Conservation (phyloP, 2,888 invertebrate species). For the Limenitis camilla region DNA sequence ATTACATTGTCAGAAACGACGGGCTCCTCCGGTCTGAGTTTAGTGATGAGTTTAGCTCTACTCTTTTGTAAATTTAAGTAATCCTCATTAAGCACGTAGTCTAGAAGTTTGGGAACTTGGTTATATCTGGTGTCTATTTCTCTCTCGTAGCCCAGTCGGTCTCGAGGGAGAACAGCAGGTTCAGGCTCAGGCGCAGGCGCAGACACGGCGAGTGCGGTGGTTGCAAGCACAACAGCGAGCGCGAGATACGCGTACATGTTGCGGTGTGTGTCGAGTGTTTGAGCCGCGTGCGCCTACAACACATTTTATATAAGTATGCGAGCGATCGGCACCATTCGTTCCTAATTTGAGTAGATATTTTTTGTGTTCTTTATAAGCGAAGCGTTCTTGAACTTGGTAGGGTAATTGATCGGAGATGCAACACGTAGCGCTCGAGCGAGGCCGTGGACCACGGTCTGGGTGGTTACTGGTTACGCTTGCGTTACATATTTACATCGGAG, state of each 20-base stretch:
- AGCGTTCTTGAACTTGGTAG: slow-evolving; percentile 63
- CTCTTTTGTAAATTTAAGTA: slow-evolving; percentile 52
- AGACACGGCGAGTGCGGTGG: slow-evolving; percentile 44
- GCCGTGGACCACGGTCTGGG: slow-evolving; percentile 19
- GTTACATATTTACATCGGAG: slow-evolving; percentile 4
- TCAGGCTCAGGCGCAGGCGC: slow-evolving; percentile 9
- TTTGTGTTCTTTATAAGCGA: slow-evolving; percentile 40
- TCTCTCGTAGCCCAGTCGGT: slow-evolving; percentile 59
- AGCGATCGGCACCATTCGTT: slow-evolving; percentile 65
- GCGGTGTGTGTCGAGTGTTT: slow-evolving; percentile 61
- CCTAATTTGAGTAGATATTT: slow-evolving; percentile 63
- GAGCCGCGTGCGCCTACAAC: slow-evolving; percentile 64
- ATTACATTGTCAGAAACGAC: slow-evolving; percentile 60
- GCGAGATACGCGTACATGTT: slow-evolving; percentile 68
- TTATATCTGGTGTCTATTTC: slow-evolving; percentile 56
- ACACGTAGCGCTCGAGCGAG: slow-evolving; percentile 28
- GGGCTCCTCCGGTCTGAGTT: slow-evolving; percentile 50
- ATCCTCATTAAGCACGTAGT: slow-evolving; percentile 51
- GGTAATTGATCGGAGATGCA: slow-evolving; percentile 39
- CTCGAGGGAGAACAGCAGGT: slow-evolving; percentile 30
- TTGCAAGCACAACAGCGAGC: slow-evolving; percentile 54
- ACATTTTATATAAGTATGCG: slow-evolving; percentile 62
- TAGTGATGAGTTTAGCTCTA: slow-evolving; percentile 60
- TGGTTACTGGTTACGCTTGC: slow-evolving; percentile 1
- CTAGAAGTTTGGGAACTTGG: slow-evolving; percentile 50